Base-by-base conservation (phyloP, 1,140 invertebrate species). In the Drosophila insularis region DNA sequence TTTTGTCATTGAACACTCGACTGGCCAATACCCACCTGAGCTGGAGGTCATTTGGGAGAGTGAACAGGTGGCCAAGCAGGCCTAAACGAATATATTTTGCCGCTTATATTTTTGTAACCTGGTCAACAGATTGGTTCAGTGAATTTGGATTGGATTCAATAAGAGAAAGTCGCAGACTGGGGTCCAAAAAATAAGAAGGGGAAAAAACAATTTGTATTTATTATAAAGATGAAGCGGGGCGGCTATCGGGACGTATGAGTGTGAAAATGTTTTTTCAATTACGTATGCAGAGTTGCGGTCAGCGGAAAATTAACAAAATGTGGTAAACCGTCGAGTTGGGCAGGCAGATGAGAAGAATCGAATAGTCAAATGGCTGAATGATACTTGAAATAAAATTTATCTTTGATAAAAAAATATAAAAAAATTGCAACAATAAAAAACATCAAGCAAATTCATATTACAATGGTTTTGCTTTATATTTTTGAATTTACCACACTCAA, bases 191-290 rank as follows among this genome's bases (percentile, higher is more conserved):
- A 19, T n/a, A 46, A 89, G 80, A 80, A 5, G 0, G 2, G 32
- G 11, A n/a, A 78, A 80, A 84, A 89, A 84, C 77, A 72, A 89
- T 87, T 87, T 82, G 72, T 81, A 72, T 71, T 62, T 80, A 65
- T 81, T 71, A 74, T 61, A 37, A 40, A 43, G 11, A 53, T 32
- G 8, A 5, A 23, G 59, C 43, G 60, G 5, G 2, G 21, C 1
- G 46, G 19, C 68, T 63, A 23, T 54, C 43, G 60, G 5, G 2
- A 21, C 1, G 46, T 19, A 72, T 63, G 43, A 69, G 77, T 79
- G 72, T 63, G 62, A 74, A 71, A 76, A 73, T 64, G 68, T 82
- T 80, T 87, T 79, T 87, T 69, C 71, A 87, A 82, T 82, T 82
- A 43, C 81, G 59, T 31, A 54, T n/a, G 59, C n/a, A 14, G 53